Percentiles rank a stretch among this genome's conserved stretches.
These are phyloP conservation scores for Selenia dentaria DNA, from an alignment of 2,888 invertebrate species.

Conservation along the genomic window DNA sequence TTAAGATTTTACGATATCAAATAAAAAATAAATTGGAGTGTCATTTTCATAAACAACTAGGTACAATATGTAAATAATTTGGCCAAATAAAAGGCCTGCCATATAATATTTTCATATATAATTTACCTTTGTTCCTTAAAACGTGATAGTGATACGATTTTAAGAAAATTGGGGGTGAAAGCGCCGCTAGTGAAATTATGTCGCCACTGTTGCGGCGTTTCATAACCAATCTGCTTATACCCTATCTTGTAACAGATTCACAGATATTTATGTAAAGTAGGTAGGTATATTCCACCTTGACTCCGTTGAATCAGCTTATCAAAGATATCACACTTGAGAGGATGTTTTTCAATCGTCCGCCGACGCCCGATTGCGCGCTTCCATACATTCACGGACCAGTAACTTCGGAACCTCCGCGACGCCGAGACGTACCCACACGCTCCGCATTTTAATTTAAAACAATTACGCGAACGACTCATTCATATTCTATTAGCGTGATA, in stretches of 20 bases:
- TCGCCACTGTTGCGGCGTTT: too few relatives aligned
- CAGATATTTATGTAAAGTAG: neutral
- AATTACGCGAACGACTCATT: slow-evolving; percentile 21
- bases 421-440: slow-evolving; percentile 15
- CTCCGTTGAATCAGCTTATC: slow-evolving; percentile 30
- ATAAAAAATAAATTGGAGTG: too few relatives aligned
- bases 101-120: too few relatives aligned
- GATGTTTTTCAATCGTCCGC: slow-evolving; percentile 31
- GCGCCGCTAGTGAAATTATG: too few relatives aligned
- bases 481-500: slow-evolving; percentile 34
- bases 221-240: neutral
- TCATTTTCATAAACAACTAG: too few relatives aligned
- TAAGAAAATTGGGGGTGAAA: too few relatives aligned
- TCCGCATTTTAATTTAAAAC: slow-evolving; percentile 8
- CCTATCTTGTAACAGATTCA: slow-evolving; percentile 3
- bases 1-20: too few relatives aligned
- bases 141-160: too few relatives aligned
- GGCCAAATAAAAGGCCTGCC: too few relatives aligned
- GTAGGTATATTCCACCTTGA: slow-evolving; percentile 2
- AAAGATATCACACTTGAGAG: slow-evolving; percentile 32
- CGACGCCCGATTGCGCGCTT: slow-evolving; percentile 19
- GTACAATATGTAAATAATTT: too few relatives aligned
- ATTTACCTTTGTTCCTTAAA: too few relatives aligned
- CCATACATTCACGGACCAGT: slow-evolving; percentile 18
- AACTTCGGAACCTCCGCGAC: slow-evolving; percentile 21